Evolutionary conservation across 2,888 invertebrate species (phyloP).

Genomic region (Chromoteleia sp.): DNA sequence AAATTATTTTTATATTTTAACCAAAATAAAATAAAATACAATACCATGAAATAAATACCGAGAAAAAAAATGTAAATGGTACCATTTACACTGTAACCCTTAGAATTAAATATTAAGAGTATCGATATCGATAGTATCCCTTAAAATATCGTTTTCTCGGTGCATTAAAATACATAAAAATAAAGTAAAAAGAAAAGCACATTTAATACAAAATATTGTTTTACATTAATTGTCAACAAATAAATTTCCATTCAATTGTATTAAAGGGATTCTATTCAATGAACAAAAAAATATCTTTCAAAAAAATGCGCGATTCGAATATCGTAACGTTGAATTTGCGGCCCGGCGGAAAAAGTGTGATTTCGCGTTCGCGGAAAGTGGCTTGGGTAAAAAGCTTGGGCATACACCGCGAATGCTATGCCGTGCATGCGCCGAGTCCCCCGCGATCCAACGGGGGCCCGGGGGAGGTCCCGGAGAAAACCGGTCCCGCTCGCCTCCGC

Average conservation of each 20-base stretch:
- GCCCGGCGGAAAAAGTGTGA: slow-evolving; percentile 30
- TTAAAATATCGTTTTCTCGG: too few relatives aligned
- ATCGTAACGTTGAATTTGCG: slow-evolving; percentile 1
- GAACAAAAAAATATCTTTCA: neutral
- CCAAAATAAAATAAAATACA: too few relatives aligned
- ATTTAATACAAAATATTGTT: too few relatives aligned
- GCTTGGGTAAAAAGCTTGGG: slow-evolving; percentile 47
- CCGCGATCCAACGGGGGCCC: slow-evolving; percentile 54
- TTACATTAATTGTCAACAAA: too few relatives aligned
- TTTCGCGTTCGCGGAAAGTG: slow-evolving; percentile 66
- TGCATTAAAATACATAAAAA: too few relatives aligned
- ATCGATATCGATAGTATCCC: too few relatives aligned
- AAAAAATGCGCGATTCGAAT: neutral
- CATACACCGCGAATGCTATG: slow-evolving; percentile 56
- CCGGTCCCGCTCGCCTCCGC: slow-evolving; percentile 78
- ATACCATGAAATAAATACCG: too few relatives aligned
- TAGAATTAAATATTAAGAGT: too few relatives aligned
- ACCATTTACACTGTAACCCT: too few relatives aligned
- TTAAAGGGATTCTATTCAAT: neutral
- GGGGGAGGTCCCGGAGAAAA: slow-evolving; percentile 72
- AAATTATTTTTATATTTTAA: too few relatives aligned
- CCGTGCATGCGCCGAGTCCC: slow-evolving; percentile 63
- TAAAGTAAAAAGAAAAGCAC: too few relatives aligned
- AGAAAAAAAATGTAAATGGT: too few relatives aligned
- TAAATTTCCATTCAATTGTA: neutral